Percentiles rank a stretch among this genome's conserved stretches.
These are phyloP conservation scores for Sciurus vulgaris DNA, from an alignment of 2,797 vertebrate species.

Conservation along the genomic window DNA sequence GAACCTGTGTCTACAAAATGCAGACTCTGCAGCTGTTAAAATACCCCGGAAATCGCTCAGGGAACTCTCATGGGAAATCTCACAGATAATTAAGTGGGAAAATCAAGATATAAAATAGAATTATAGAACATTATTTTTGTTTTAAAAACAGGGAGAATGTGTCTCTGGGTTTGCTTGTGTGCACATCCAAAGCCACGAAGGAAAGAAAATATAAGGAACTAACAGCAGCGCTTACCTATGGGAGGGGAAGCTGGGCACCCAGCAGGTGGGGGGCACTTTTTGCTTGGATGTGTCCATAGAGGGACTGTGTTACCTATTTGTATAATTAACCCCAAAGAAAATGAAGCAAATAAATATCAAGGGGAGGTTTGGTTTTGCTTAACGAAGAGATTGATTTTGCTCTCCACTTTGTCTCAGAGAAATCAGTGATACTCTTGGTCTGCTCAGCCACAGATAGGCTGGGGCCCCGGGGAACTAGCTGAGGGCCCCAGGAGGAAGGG, in stretches of 20 bases:
- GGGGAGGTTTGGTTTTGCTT: constrained; percentile 29
- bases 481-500: neutral
- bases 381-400: constrained; percentile 7
- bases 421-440: neutral
- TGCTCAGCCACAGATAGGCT: neutral
- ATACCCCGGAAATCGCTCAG: neutral
- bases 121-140: neutral
- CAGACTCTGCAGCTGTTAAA: neutral
- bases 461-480: neutral
- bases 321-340: constrained; percentile 47
- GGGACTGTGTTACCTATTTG: neutral
- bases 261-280: neutral
- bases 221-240: neutral
- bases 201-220: neutral
- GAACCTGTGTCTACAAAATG: accelerated
- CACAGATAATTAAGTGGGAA: neutral
- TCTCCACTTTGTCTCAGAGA: neutral
- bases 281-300: neutral
- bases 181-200: neutral
- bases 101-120: neutral
- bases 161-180: neutral
- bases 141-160: neutral
- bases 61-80: neutral
- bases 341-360: neutral
- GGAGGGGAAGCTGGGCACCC: neutral